Evolutionary conservation across 2,797 vertebrate genomes (phyloP).

Genomic region (Enteromius treurensis): DNA sequence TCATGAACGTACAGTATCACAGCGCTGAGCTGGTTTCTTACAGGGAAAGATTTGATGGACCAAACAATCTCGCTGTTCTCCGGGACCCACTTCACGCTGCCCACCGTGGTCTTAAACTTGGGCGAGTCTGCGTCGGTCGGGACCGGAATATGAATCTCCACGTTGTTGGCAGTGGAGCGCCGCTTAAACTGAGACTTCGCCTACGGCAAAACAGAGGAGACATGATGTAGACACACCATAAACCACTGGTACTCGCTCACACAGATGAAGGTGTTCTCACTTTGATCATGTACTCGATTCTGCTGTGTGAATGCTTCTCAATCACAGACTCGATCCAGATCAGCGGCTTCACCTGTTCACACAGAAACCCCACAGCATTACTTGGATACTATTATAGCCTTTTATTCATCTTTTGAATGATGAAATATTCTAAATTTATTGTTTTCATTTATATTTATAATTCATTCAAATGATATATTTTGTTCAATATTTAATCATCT

Average conservation of each 20-base stretch:
- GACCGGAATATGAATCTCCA: constrained; percentile 99
- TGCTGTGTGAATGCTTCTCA: constrained; percentile 99
- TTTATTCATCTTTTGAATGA: background rate
- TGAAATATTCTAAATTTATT: background rate
- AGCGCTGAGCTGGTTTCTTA: constrained; percentile 70
- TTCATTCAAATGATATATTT: too few relatives aligned
- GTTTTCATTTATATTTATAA: too few relatives aligned
- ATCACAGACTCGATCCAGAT: constrained; percentile 99
- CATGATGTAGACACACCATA: background rate
- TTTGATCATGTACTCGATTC: constrained; percentile 99
- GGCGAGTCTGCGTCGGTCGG: constrained; percentile 97
- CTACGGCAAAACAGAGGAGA: constrained; percentile 67
- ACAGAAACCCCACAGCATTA: constrained; percentile 2
- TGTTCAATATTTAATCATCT: too few relatives aligned
- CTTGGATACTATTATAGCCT: background rate
- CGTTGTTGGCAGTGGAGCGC: constrained; percentile 96
- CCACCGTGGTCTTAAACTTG: constrained; percentile 98
- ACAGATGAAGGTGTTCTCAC: constrained; percentile 66
- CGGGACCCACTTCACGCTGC: constrained; percentile 97
- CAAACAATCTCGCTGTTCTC: constrained; percentile 98
- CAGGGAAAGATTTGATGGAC: constrained; percentile 99
- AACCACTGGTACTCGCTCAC: too few relatives aligned
- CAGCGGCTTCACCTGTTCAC: constrained; percentile 90
- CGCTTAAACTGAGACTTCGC: constrained; percentile 98
- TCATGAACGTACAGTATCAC: background rate